Conservation (phyloP, 2,797 vertebrate species). For the Meda fulgida region DNA sequence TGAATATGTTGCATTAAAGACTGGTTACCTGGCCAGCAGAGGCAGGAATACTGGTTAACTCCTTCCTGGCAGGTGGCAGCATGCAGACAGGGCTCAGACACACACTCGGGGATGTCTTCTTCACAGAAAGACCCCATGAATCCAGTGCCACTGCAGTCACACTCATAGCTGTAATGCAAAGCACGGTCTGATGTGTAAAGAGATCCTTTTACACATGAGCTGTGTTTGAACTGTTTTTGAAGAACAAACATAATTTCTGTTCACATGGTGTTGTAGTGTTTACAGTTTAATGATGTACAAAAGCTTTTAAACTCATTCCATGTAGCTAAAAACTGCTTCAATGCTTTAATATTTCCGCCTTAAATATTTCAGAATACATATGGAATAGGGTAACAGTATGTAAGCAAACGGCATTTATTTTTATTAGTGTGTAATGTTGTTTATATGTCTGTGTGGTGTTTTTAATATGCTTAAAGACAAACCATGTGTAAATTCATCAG, state of each 20-base stretch:
- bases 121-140: conserved; percentile 85
- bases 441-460: too few relatives aligned
- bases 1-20: not conserved
- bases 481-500: too few relatives aligned
- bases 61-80: conserved; percentile 86
- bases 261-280: too few relatives aligned
- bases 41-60: conserved; percentile 83
- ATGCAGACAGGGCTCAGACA: conserved; percentile 87
- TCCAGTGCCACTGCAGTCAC: conserved; percentile 88
- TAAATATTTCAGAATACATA: too few relatives aligned
- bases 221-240: not conserved
- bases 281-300: too few relatives aligned
- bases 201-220: not conserved
- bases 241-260: not conserved
- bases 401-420: too few relatives aligned
- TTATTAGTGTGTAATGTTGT: too few relatives aligned
- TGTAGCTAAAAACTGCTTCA: too few relatives aligned
- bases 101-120: conserved; percentile 88
- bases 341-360: too few relatives aligned
- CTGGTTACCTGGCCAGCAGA: conserved; percentile 88
- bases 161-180: conserved; percentile 78
- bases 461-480: too few relatives aligned
- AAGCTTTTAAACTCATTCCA: too few relatives aligned
- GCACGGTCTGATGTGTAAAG: not conserved
- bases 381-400: too few relatives aligned